phyloP scores from a whole-genome alignment of 2,888 invertebrate genomes.

The Allophyes oxyacanthae region DNA sequence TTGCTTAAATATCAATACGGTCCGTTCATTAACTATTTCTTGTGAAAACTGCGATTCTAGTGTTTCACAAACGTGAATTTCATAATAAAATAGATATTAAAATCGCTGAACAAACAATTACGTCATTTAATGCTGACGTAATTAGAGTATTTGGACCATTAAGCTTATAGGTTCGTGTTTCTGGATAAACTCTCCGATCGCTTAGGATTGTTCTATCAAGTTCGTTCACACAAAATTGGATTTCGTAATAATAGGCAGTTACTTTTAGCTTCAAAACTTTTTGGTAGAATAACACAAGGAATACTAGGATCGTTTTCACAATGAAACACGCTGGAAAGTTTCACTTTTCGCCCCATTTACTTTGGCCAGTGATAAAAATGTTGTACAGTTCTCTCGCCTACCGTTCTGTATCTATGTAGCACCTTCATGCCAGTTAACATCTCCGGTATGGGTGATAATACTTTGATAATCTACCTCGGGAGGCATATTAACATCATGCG shows the following conservation, averaged over 20 bases:
- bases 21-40: constrained; percentile 58
- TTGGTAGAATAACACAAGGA: constrained; percentile 7
- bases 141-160: constrained; percentile 1
- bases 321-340: constrained; percentile 11
- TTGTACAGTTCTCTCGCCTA: constrained; percentile 4
- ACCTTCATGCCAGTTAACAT: constrained; percentile 30
- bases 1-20: constrained; percentile 74
- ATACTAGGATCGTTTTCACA: constrained; percentile 4
- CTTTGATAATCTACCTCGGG: constrained; percentile 62
- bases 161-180: constrained; percentile 6
- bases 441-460: constrained; percentile 56
- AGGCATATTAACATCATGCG: constrained; percentile 63
- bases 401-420: constrained; percentile 13
- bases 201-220: constrained; percentile 20
- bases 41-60: constrained; percentile 40
- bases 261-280: constrained; percentile 12
- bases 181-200: constrained; percentile 16
- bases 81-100: constrained; percentile 13
- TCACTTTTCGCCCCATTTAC: constrained; percentile 15
- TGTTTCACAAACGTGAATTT: constrained; percentile 11
- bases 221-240: constrained; percentile 8
- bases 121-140: constrained; percentile 1
- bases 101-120: constrained; percentile 9
- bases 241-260: constrained; percentile 12
- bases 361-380: constrained; percentile 22